A percentile compares a stretch with the other conserved stretches of the same genome.
Conservation (phyloP, 2,888 invertebrate species). For the Brachylomia viminalis region DNA sequence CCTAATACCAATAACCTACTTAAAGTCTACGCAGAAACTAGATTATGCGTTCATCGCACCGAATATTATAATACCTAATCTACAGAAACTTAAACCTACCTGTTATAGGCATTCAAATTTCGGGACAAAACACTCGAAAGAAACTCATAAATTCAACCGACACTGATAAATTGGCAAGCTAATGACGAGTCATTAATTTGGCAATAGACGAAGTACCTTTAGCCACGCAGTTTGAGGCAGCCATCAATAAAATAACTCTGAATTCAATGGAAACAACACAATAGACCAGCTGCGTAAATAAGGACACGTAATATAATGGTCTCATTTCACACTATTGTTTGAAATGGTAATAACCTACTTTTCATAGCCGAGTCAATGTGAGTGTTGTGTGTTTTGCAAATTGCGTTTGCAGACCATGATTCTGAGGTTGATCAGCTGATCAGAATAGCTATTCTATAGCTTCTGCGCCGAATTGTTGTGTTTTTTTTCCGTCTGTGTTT, state of each 20-base stretch:
- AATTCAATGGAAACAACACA: slow-evolving; percentile 39
- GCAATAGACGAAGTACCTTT: slow-evolving; percentile 21
- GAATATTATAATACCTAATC: not conserved
- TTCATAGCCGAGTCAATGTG: slow-evolving; percentile 5
- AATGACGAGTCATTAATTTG: slow-evolving; percentile 46
- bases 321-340: slow-evolving; percentile 35
- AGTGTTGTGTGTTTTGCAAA: slow-evolving; percentile 15
- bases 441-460: not conserved
- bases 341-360: slow-evolving; percentile 39
- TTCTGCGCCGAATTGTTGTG: too few species aligned
- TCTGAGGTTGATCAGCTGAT: slow-evolving; percentile 1
- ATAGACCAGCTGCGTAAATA: slow-evolving; percentile 25
- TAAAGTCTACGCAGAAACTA: not conserved
- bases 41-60: not conserved
- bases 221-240: slow-evolving; percentile 26
- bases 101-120: slow-evolving; percentile 6
- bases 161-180: slow-evolving; percentile 36
- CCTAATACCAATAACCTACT: not conserved
- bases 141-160: slow-evolving; percentile 27
- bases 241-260: slow-evolving; percentile 20
- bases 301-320: slow-evolving; percentile 27
- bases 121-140: slow-evolving; percentile 9
- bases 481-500: too few species aligned
- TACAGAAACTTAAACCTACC: not conserved
- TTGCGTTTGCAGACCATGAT: not conserved